phyloP scores from a whole-genome alignment of 2,113 vertebrate genomes.

The Coptodon bakossiorum region DNA sequence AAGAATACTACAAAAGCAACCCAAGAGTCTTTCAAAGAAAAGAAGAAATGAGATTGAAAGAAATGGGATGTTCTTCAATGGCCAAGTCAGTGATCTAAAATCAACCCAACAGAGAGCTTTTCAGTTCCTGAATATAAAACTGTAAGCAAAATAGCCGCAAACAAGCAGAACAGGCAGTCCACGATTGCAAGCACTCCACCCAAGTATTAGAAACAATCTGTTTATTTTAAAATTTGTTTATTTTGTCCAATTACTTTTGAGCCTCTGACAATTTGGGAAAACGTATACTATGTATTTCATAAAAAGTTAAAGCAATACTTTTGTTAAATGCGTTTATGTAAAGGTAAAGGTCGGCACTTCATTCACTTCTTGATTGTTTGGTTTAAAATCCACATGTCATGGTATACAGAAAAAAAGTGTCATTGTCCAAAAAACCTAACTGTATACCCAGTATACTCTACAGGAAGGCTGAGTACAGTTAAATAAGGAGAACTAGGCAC shows the following conservation, averaged over 20 bases:
- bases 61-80: background rate
- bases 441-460: background rate
- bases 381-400: background rate
- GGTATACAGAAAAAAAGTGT: background rate
- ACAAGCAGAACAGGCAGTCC: background rate
- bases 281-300: background rate
- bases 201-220: background rate
- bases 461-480: background rate
- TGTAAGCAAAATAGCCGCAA: background rate
- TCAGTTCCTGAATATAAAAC: background rate
- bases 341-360: background rate
- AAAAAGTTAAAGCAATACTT: background rate
- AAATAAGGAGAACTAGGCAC: background rate
- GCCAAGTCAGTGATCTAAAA: background rate
- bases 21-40: background rate
- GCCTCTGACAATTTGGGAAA: background rate
- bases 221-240: background rate
- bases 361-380: background rate
- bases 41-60: background rate
- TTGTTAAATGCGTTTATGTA: background rate
- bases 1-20: background rate
- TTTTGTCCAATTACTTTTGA: background rate
- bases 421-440: background rate
- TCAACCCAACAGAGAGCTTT: background rate
- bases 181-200: background rate